Percentiles rank a stretch among this genome's conserved stretches.
Evolutionary conservation across 2,888 invertebrate species (phyloP).

Genomic region (Synanthedon tipuliformis): DNA sequence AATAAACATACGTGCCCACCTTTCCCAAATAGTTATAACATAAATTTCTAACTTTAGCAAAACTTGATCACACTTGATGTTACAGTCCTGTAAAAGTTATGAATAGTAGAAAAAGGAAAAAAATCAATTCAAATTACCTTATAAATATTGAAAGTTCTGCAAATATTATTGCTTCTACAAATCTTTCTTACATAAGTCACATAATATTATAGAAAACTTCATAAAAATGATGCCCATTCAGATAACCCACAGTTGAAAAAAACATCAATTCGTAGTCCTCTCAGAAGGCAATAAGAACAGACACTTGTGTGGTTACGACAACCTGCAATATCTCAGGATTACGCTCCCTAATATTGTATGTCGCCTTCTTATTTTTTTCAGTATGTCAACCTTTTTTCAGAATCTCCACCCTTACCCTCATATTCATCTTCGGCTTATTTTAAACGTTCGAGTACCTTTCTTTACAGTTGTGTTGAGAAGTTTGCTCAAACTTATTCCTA

Average conservation of each 20-base stretch:
- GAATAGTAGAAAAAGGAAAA: too few relatives aligned
- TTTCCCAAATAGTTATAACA: too few relatives aligned
- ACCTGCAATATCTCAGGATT: constrained; percentile 62
- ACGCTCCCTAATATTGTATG: constrained; percentile 51
- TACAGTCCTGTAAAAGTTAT: too few relatives aligned
- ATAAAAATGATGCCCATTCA: too few relatives aligned
- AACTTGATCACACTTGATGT: too few relatives aligned
- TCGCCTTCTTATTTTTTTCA: constrained; percentile 39
- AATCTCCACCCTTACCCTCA: constrained; percentile 13
- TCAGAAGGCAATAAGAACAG: constrained; percentile 34
- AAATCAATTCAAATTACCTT: too few relatives aligned
- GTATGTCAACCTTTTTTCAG: neutral
- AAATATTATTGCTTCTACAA: too few relatives aligned
- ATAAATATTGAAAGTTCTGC: too few relatives aligned
- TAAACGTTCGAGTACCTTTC: constrained; percentile 11
- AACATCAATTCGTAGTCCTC: constrained; percentile 7
- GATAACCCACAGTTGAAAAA: constrained; percentile 1
- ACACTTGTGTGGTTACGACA: constrained; percentile 33
- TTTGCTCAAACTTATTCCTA: constrained; percentile 54
- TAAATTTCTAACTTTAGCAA: too few relatives aligned
- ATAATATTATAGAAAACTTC: too few relatives aligned
- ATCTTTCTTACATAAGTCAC: too few relatives aligned
- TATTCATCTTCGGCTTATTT: constrained; percentile 8
- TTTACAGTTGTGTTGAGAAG: constrained; percentile 54
- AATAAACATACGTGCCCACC: constrained; percentile 13